Evolutionary conservation across 2,797 vertebrate genomes (phyloP).

Genomic region (Eospalax fontanierii): DNA sequence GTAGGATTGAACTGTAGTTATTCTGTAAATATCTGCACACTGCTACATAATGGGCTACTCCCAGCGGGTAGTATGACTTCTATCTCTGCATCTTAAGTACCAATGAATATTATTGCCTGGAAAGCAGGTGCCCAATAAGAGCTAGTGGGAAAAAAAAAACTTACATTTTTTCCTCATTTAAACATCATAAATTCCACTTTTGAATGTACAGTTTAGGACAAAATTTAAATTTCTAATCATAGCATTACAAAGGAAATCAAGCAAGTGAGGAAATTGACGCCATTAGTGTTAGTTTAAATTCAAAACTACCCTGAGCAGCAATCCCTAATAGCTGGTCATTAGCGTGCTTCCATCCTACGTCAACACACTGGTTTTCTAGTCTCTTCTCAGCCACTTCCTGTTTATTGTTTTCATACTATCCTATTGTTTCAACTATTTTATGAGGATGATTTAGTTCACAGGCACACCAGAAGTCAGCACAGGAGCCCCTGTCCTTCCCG

Average conservation of each 20-base stretch:
- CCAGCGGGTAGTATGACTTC: neutral
- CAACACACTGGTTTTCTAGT: neutral
- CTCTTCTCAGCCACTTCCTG: neutral
- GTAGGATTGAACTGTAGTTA: neutral
- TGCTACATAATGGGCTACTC: neutral
- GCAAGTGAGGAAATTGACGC: neutral
- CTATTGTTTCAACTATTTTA: neutral
- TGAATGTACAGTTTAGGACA: neutral
- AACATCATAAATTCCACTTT: conserved; percentile 35
- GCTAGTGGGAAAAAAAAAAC: neutral
- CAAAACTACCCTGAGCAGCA: neutral
- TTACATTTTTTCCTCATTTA: neutral
- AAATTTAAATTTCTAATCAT: conserved; percentile 43
- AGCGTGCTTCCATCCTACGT: neutral
- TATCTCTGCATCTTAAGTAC: neutral
- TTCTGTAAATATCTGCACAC: neutral
- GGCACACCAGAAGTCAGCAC: neutral
- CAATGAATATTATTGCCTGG: neutral
- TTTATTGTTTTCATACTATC: neutral
- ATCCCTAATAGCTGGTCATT: neutral
- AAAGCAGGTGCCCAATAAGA: conserved; percentile 9
- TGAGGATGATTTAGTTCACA: neutral
- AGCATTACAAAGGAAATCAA: conserved; percentile 56
- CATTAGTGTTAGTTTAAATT: conserved; percentile 58
- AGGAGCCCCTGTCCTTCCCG: neutral